phyloP scores from a whole-genome alignment of 1,140 invertebrate genomes.

The Drosophila sproati region DNA sequence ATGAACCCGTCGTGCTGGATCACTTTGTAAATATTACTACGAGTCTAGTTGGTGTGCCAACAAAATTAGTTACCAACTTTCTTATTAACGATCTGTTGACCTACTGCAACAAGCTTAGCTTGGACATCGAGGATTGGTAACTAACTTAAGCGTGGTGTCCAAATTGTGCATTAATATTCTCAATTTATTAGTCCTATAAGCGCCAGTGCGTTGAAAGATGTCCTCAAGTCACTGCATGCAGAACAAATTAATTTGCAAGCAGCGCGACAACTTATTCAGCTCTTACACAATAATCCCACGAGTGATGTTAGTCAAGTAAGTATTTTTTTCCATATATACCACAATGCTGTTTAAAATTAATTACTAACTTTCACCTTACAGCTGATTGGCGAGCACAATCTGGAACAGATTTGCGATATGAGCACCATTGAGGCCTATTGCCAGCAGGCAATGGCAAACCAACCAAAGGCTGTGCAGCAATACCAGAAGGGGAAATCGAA shows the following conservation, averaged over 20 bases:
- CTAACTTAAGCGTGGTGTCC: not conserved
- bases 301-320: slow-evolving; percentile 84
- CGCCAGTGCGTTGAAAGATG: slow-evolving; percentile 86
- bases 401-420: slow-evolving; percentile 88
- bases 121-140: slow-evolving; percentile 86
- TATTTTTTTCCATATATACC: no score
- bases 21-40: slow-evolving; percentile 87
- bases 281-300: slow-evolving; percentile 84
- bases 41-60: slow-evolving; percentile 85
- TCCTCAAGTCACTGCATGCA: slow-evolving; percentile 87
- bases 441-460: slow-evolving; percentile 87
- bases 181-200: slow-evolving; percentile 61
- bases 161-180: no score
- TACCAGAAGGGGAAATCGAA: slow-evolving; percentile 90
- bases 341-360: not conserved
- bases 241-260: slow-evolving; percentile 87
- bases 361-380: slow-evolving; percentile 59
- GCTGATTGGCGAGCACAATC: slow-evolving; percentile 88
- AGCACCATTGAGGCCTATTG: slow-evolving; percentile 87
- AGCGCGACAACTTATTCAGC: slow-evolving; percentile 73
- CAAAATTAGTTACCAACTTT: slow-evolving; percentile 88
- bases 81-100: slow-evolving; percentile 88
- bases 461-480: slow-evolving; percentile 88
- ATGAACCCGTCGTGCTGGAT: slow-evolving; percentile 87
- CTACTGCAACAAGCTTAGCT: slow-evolving; percentile 87